Evolutionary conservation across 2,888 invertebrate genomes (phyloP), one percentile per base, ranked within the genome.

Genomic region (Nymphalis c-album): DNA sequence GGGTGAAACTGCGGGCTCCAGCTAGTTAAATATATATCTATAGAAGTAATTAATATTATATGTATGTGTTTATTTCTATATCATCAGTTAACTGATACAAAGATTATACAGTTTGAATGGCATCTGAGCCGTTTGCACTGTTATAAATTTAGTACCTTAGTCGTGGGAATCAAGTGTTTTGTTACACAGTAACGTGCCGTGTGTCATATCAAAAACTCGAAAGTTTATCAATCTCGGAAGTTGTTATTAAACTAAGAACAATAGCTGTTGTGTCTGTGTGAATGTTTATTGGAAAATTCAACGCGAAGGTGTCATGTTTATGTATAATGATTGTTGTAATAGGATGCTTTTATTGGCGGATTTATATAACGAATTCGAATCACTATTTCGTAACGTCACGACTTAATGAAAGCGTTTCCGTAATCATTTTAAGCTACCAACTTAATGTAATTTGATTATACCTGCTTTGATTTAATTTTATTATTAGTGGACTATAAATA

Each of bases 171-270:
- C 68, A 74, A 75, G 77, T 78, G 77, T 78, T 18, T 50, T 50
- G 18, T 75, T 76, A 69, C 60, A 58, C 74, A 55, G 71, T 73
- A 69, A 74, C 70, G 69, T 73, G 67, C 76, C 70, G 76, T 77
- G 77, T 80, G 76, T 80, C 74, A 79, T 75, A 77, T 76, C 73
- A 71, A 68, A 40, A 77, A 77, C 80, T 83, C 77, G 88, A 87
- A 85, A 88, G 86, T 87, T 84, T 82, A 83, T 79, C 80, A 84
- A 85, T 84, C 82, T 84, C 82, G 77, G 84, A 85, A 84, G 78
- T 77, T 77, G 69, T 70, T 70, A 76, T 78, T 57, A 57, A 57
- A 73, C 69, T 68, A 73, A 67, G 80, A 87, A 90, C 90, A 90
- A 90, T 88, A 78, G 81, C 64, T 71, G 45, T 65, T 58, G 40